Base-by-base conservation (phyloP, 1,140 invertebrate genomes). In the Acromyrmex charruanus region DNA sequence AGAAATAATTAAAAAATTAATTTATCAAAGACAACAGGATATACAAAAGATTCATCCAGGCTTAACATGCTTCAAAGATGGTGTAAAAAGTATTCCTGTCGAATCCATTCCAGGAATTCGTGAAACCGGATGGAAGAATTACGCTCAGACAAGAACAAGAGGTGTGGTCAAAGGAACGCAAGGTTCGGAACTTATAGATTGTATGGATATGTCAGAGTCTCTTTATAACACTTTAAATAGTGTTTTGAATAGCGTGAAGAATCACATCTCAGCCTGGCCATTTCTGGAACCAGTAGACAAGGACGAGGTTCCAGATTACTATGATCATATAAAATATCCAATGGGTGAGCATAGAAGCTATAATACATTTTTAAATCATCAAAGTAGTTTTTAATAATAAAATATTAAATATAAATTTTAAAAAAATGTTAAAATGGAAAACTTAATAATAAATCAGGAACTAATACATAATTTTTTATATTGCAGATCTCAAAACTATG, bases 321-420 rank as follows among this genome's bases (percentile, higher is more conserved):
- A 99, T 93, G 98, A 99, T 92, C 97, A 99, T 92, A 99, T 99
- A 82, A 99, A 99, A 94, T 99, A 98, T 96, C 99, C 99, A 0
- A 99, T 99, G 98, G 99, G 98, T 99, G 94, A 96, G 96, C 35
- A 44, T 7, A 21, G 25, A 80, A 35, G 9, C 35, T 79, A 9
- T 44, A 44, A 44, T n/a, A 49, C 2, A 39, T 65, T 49, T 39
- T 31, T 49, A 31, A 58, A 35, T 18, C 0, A 39, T 21, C 2
- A 18, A 18, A 77, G 14, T 4, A 12, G 3, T 61, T 28, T 63
- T 14, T 0, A n/a, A 31, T 66, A 35, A 28, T 74, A 14, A 66
- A 77, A 49, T 49, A 65, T 28, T 44, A 61, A 39, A 18, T 80
- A n/a, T 25, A 12, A 21, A 66, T 21, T 44, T 3, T 7, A 68